A percentile compares a stretch with the other conserved stretches of the same genome.
Evolutionary conservation across 1,140 invertebrate species (phyloP).

Genomic region (Agrypnia vestita): DNA sequence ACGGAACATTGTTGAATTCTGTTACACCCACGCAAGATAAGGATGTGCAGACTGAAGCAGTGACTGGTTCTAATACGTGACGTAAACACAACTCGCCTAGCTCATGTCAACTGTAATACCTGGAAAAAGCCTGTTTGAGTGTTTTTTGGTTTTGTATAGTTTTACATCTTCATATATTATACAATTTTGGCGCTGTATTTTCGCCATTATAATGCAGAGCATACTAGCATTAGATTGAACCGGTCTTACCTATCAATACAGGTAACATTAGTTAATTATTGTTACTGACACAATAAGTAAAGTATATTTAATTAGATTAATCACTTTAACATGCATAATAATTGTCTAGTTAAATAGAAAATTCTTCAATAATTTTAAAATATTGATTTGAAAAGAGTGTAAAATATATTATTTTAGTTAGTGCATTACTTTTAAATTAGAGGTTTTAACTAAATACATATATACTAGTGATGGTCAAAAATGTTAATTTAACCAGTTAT

Average conservation of each 20-base stretch:
- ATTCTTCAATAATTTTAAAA: not conserved
- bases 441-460: slow-evolving; percentile 24
- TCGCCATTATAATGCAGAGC: slow-evolving; percentile 27
- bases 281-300: slow-evolving; percentile 6
- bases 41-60: slow-evolving; percentile 77
- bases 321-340: not conserved
- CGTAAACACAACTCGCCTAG: slow-evolving; percentile 58
- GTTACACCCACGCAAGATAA: slow-evolving; percentile 75
- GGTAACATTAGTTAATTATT: slow-evolving; percentile 17
- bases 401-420: slow-evolving; percentile 9
- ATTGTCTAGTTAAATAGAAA: slow-evolving; percentile 16
- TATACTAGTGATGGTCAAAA: too few species aligned
- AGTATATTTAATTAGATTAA: slow-evolving; percentile 26
- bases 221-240: slow-evolving; percentile 30
- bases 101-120: slow-evolving; percentile 58
- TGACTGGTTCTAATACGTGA: slow-evolving; percentile 62
- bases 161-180: slow-evolving; percentile 18
- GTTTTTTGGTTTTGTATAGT: slow-evolving; percentile 45
- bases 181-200: slow-evolving; percentile 35
- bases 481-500: too few species aligned
- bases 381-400: slow-evolving; percentile 1
- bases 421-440: slow-evolving; percentile 12
- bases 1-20: slow-evolving; percentile 64
- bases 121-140: slow-evolving; percentile 49
- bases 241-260: slow-evolving; percentile 15